These are phyloP conservation scores for Melanargia galathea DNA, from an alignment of 2,888 invertebrate genomes.

Conservation along the genomic window DNA sequence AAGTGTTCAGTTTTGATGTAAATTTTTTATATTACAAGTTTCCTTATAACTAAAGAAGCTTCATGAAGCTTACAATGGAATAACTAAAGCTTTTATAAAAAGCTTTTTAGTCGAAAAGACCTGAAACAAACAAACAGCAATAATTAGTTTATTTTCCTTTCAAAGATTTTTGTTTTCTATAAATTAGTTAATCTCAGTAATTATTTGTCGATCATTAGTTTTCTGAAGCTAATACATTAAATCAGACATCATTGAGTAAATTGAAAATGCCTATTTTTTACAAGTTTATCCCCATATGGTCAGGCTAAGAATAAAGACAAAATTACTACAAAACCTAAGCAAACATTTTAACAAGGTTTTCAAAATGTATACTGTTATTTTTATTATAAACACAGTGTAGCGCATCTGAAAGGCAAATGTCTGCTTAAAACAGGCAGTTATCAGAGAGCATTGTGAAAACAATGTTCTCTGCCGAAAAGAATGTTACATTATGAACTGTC, in stretches of 20 bases:
- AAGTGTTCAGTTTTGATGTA: conserved; percentile 47
- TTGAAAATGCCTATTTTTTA: neutral
- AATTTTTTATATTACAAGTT: conserved; percentile 67
- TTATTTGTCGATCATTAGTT: conserved; percentile 59
- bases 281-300: no score
- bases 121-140: conserved; percentile 79
- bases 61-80: conserved; percentile 74
- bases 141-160: conserved; percentile 37
- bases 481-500: no score
- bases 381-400: no score
- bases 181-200: conserved; percentile 52
- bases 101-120: conserved; percentile 88
- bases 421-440: no score
- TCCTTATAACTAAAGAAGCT: conserved; percentile 76
- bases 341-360: no score
- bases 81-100: conserved; percentile 67
- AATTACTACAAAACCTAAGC: no score
- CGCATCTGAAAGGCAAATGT: no score
- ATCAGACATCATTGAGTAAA: conserved; percentile 75
- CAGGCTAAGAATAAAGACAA: no score
- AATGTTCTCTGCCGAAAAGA: no score
- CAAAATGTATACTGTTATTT: no score
- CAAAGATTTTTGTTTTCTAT: neutral
- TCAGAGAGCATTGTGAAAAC: no score
- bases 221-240: conserved; percentile 84